Percentiles rank a stretch among this genome's conserved stretches.
phyloP scores from a whole-genome alignment of 2,888 invertebrate genomes.

The Tiphia femorata region DNA sequence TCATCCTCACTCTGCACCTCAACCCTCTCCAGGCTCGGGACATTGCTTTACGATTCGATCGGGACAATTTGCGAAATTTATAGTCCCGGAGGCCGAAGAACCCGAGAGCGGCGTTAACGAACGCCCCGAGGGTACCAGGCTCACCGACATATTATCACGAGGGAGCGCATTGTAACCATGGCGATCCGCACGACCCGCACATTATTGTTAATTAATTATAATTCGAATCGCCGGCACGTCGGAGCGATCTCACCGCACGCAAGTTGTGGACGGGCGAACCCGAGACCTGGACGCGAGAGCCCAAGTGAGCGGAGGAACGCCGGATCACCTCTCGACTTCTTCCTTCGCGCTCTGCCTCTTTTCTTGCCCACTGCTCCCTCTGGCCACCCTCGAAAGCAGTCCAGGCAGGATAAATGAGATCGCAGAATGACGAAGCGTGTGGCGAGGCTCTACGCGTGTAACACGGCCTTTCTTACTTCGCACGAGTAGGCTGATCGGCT shows the following conservation, averaged over 20 bases:
- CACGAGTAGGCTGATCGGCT: neutral
- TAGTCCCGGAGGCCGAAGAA: conserved; percentile 31
- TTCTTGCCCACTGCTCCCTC: conserved; percentile 1
- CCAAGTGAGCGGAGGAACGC: too few species aligned
- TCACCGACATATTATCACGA: conserved; percentile 32
- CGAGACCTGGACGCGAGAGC: neutral
- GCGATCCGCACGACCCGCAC: conserved; percentile 19
- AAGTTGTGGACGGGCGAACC: neutral
- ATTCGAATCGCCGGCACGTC: conserved; percentile 27
- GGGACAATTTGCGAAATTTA: conserved; percentile 50
- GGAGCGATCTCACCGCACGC: neutral
- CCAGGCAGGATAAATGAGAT: conserved; percentile 51
- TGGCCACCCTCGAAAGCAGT: conserved; percentile 10
- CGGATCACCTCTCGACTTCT: neutral
- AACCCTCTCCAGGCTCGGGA: conserved; percentile 4
- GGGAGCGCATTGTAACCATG: conserved; percentile 10
- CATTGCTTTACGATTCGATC: conserved; percentile 47
- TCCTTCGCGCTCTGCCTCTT: conserved; percentile 15
- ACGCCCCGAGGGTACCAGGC: conserved; percentile 27
- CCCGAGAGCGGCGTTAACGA: conserved; percentile 44
- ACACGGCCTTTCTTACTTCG: conserved; percentile 38
- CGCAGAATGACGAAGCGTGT: conserved; percentile 48
- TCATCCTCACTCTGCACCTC: neutral
- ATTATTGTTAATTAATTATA: conserved; percentile 42
- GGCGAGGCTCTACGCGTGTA: conserved; percentile 10